phyloP scores from a whole-genome alignment of 2,888 invertebrate genomes.

The Stenolophus ochropezus region DNA sequence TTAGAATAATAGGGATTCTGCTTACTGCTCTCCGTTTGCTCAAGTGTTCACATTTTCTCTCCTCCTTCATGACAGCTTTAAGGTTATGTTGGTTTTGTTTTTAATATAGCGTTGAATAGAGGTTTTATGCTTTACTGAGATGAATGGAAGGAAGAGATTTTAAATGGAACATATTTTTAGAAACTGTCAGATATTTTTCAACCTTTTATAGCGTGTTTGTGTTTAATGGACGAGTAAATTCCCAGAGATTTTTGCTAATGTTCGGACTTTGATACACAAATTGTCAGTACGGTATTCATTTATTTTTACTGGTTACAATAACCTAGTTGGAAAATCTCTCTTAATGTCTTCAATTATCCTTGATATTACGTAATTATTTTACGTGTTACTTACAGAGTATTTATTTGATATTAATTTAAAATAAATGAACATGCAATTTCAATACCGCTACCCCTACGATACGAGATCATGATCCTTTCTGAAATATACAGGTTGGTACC shows the following conservation, averaged over 20 bases:
- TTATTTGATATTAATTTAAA: too few species aligned
- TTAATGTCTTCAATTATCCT: too few species aligned
- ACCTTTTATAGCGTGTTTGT: not conserved
- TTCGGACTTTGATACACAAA: not conserved
- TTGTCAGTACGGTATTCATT: not conserved
- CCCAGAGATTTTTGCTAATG: not conserved
- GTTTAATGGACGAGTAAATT: not conserved
- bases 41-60: conserved; percentile 20
- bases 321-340: too few species aligned
- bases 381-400: too few species aligned
- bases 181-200: not conserved
- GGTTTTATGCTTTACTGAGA: not conserved
- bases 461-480: too few species aligned
- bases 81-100: not conserved
- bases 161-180: not conserved
- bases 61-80: not conserved
- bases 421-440: too few species aligned
- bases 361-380: too few species aligned
- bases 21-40: not conserved
- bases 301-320: not conserved
- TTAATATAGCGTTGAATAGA: not conserved
- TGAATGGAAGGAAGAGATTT: not conserved
- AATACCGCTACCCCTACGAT: too few species aligned
- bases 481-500: too few species aligned
- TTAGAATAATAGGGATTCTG: conserved; percentile 8